phyloP scores from a whole-genome alignment of 2,888 invertebrate genomes.

The Drosophila percnosoma region DNA sequence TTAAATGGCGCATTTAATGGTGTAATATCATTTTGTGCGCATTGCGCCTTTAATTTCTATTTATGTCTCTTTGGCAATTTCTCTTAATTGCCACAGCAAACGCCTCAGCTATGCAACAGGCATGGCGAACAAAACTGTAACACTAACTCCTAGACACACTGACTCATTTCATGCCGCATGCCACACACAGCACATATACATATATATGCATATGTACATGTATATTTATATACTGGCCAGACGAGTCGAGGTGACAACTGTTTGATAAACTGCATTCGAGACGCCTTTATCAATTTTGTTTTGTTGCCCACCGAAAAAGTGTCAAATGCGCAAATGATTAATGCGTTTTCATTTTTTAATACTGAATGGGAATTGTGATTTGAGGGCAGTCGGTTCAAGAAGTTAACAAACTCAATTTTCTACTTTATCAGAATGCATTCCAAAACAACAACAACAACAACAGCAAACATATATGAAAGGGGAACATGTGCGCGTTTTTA shows the following conservation, averaged over 20 bases:
- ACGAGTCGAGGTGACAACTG: slow-evolving; percentile 44
- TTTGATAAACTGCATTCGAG: slow-evolving; percentile 67
- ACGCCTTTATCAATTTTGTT: slow-evolving; percentile 70
- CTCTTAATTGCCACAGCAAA: slow-evolving; percentile 50
- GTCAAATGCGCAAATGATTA: slow-evolving; percentile 70
- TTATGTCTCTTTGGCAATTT: slow-evolving; percentile 73
- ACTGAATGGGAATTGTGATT: slow-evolving; percentile 17
- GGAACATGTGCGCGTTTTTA: slow-evolving; percentile 37
- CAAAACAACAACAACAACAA: slow-evolving; percentile 7
- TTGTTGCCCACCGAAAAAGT: slow-evolving; percentile 52
- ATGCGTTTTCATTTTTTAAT: slow-evolving; percentile 40
- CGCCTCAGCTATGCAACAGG: slow-evolving; percentile 34
- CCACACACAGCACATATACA: slow-evolving; percentile 2
- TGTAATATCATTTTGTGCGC: slow-evolving; percentile 74
- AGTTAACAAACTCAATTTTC: slow-evolving; percentile 73
- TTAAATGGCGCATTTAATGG: slow-evolving; percentile 80
- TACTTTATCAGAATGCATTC: slow-evolving; percentile 74
- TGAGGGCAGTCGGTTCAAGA: slow-evolving; percentile 56
- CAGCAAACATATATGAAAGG: slow-evolving; percentile 65
- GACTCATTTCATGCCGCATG: slow-evolving; percentile 20
- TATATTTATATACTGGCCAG: background rate
- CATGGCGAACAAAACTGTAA: slow-evolving; percentile 7
- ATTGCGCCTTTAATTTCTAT: slow-evolving; percentile 74
- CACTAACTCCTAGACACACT: slow-evolving; percentile 5
- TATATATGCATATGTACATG: fast-evolving